Evolutionary conservation across 2,113 vertebrate genomes (phyloP), one percentile per base, ranked within the genome.

Genomic region (Pangasianodon gigas): DNA sequence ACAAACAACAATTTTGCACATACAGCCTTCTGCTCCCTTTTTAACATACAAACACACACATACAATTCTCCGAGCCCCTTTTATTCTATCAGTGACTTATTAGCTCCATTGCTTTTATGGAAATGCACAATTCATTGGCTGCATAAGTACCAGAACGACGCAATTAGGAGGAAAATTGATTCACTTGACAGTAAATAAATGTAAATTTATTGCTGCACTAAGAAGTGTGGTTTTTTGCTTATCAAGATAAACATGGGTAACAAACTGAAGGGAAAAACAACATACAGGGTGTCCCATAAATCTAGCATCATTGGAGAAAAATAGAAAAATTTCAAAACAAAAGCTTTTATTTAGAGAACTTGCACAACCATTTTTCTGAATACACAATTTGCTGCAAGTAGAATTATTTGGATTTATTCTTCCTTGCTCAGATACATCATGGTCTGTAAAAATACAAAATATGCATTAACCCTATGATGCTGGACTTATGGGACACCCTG

Each of bases 161-260:
- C 83, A 91, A 90, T 90, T 85, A 91, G 71, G 65, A 56, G 65
- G 80, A 69, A 84, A 87, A 90, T 54, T 90, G 46, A 90, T 85
- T 92, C 87, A 88, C 48, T 81, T 75, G 82, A 88, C 81, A 67
- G 83, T 46, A 92, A 85, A 92, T 80, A 91, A 74, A 77, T 89
- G 84, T 67, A 90, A 84, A 90, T 91, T 46, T 84, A 91, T 90
- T 92, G 74, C 89, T 65, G 84, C 80, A 80, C 84, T 80, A 90
- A 87, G 60, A 82, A 91, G 48, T 83, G 71, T 54, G 52, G 24
- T 54, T 65, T 87, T 67, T 82, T 56, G 18, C 86, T 54, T 48
- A 41, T 21, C 18, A 18, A 87, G 9, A 82, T 52, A 60, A 6
- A 74, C 51, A 37, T 41, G 19, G 51, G 32, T 84, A 3, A 58